These are phyloP conservation scores for Alca torda DNA, from an alignment of 2,797 vertebrate species.

Conservation along the genomic window DNA sequence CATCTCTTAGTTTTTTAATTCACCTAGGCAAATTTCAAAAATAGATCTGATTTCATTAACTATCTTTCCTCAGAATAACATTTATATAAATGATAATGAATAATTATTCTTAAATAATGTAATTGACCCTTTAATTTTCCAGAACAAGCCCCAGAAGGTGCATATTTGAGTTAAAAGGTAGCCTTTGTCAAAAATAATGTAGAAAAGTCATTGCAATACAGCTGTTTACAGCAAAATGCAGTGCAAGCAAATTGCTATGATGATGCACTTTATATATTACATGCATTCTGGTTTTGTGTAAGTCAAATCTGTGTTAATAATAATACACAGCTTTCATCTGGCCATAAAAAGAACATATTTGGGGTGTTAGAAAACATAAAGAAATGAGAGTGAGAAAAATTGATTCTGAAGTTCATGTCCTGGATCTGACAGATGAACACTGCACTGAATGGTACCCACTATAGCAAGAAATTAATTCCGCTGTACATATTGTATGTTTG, in stretches of 20 bases:
- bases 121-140: conserved; percentile 61
- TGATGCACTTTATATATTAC: background rate
- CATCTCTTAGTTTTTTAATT: background rate
- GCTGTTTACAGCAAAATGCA: background rate
- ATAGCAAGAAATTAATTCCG: background rate
- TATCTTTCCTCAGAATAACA: background rate
- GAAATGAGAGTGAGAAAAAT: background rate
- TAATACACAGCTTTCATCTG: background rate
- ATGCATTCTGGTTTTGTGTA: background rate
- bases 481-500: background rate
- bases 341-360: background rate
- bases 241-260: background rate
- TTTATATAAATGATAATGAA: conserved; percentile 34
- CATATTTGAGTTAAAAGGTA: background rate
- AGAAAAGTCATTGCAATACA: background rate
- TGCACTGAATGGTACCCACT: background rate
- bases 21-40: background rate
- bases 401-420: background rate
- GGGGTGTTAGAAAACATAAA: background rate
- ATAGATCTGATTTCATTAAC: conserved; percentile 9
- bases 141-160: conserved; percentile 7
- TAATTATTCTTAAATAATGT: conserved; percentile 61
- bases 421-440: background rate
- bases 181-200: background rate
- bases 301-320: background rate